These are phyloP conservation scores for Drepana arcuata DNA, from an alignment of 1,140 invertebrate species.

Conservation along the genomic window DNA sequence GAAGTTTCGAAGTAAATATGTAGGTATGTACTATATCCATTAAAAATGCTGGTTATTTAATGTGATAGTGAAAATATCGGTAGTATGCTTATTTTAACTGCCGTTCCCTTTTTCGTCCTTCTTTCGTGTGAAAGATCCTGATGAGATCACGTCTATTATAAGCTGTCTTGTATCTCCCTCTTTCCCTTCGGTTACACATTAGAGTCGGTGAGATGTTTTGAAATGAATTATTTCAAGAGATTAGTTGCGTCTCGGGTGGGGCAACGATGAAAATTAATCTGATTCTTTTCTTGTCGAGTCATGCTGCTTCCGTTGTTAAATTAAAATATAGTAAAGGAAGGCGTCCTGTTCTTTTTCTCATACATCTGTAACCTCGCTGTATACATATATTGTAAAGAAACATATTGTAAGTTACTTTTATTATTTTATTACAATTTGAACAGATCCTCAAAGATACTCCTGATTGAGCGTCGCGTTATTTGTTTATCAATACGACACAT, in stretches of 20 bases:
- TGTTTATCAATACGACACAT: too few relatives aligned
- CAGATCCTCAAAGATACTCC: too few relatives aligned
- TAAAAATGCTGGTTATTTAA: too few relatives aligned
- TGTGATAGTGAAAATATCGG: too few relatives aligned
- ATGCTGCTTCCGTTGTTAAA: constrained; percentile 60
- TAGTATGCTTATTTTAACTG: too few relatives aligned
- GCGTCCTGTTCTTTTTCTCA: constrained; percentile 36
- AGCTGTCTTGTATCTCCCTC: constrained; percentile 22
- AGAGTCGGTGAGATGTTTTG: constrained; percentile 26
- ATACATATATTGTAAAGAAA: constrained; percentile 17
- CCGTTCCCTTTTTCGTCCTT: constrained; percentile 43
- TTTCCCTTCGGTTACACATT: constrained; percentile 22
- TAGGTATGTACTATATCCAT: too few relatives aligned
- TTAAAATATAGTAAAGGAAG: constrained; percentile 45
- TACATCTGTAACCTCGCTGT: too few relatives aligned
- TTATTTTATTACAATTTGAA: too few relatives aligned
- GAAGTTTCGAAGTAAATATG: too few relatives aligned
- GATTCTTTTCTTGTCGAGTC: constrained; percentile 51
- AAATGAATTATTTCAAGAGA: constrained; percentile 41
- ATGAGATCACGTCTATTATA: constrained; percentile 57
- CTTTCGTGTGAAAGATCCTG: constrained; percentile 38
- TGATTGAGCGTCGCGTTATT: too few relatives aligned
- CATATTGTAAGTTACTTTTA: background rate
- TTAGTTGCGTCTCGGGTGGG: constrained; percentile 17
- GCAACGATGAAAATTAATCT: constrained; percentile 50